These are phyloP conservation scores for Cheilosia scutellata DNA, from an alignment of 2,888 invertebrate genomes.

Conservation along the genomic window DNA sequence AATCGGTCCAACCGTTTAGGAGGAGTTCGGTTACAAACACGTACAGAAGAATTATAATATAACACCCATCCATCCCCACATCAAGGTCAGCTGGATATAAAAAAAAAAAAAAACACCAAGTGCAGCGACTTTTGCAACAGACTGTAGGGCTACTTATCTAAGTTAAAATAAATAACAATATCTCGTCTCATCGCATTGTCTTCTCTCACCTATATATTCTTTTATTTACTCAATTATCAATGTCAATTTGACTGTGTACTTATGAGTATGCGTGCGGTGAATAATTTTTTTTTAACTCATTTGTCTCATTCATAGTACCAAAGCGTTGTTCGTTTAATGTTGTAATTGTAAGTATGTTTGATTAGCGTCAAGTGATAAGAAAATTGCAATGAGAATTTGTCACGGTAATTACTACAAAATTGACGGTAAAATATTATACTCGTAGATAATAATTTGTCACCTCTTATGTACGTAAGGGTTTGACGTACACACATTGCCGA, in stretches of 20 bases:
- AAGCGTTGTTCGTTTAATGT: too few relatives aligned
- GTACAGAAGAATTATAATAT: too few relatives aligned
- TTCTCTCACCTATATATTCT: background rate
- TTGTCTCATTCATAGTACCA: background rate
- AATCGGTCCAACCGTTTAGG: too few relatives aligned
- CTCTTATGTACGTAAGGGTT: background rate
- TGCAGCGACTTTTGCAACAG: background rate
- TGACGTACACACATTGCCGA: background rate
- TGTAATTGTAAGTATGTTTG: constrained; percentile 7
- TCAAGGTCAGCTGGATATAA: too few relatives aligned
- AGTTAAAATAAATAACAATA: constrained; percentile 4
- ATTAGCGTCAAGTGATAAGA: constrained; percentile 36
- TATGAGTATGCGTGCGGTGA: constrained; percentile 2
- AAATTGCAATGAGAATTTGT: constrained; percentile 31
- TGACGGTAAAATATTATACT: background rate
- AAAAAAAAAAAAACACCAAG: too few relatives aligned
- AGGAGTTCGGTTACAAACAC: too few relatives aligned
- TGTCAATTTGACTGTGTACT: constrained; percentile 8
- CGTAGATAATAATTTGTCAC: background rate
- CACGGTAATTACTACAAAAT: constrained; percentile 15
- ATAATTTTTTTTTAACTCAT: background rate
- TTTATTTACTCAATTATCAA: constrained; percentile 18
- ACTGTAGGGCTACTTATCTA: constrained; percentile 6
- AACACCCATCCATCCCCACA: too few relatives aligned
- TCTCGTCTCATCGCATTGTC: background rate